Base-by-base conservation (phyloP, 2,888 invertebrate genomes). In the Drosophila nr. perissopoda region DNA sequence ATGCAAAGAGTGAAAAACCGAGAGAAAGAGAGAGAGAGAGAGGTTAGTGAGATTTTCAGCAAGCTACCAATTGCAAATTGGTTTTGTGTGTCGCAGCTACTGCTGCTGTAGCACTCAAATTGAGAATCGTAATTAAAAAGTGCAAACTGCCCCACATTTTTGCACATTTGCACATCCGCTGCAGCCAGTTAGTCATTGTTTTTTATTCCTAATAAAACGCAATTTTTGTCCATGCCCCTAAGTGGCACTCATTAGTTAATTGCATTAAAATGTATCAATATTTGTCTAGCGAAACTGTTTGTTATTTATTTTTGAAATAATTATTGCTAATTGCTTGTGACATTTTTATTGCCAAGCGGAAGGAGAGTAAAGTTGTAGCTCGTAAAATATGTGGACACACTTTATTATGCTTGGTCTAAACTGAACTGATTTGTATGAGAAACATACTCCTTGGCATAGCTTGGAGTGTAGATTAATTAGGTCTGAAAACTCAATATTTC, bases 101-200 rank as follows among this genome's bases (percentile, higher is more conserved):
- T 18, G 16, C 40, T 57, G 42, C 42, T 56, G 52, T 69, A 67
- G 75, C 74, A 74, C 70, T 78, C 83, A 91, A 91, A 91, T 90
- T 91, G 89, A 89, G 91, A 90, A 90, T 87, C 82, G 84, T 82
- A 91, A 91, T 91, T 90, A 90, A 87, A 91, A 90, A 78, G 73
- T 70, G 90, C 73, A 78, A 88, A 80, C 83, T 75, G 65, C 59
- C 65, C 45, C 56, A 63, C 61, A 73, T 74, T 78, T 81, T 81
- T 13, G 21, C 7, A 62, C 73, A 81, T 60, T n/a, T 54, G 10
- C 29, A 16, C 48, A 21, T 31, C 29, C 36, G 13, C 7, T 25
- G 33, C 51, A 25, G 33, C 51, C 40, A 52, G 42, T 49, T 49
- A 40, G 38, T 49, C 56, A 57, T 63, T 64, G 60, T 49, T 45